These are phyloP conservation scores for Nezara viridula DNA, from an alignment of 2,888 invertebrate species.

Conservation along the genomic window DNA sequence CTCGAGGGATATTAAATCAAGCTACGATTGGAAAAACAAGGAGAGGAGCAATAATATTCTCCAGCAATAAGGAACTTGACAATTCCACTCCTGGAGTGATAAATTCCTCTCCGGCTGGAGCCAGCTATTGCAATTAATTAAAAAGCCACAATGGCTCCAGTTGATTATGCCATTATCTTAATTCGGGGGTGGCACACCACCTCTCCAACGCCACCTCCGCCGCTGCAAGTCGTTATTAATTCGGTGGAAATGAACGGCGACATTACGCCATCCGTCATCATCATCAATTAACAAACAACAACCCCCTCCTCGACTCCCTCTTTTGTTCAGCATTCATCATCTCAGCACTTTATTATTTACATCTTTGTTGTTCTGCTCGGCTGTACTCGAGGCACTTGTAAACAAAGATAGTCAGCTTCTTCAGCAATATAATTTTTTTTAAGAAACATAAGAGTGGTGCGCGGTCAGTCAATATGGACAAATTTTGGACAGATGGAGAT, in stretches of 20 bases:
- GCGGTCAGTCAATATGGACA: no score
- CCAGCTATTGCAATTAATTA: constrained; percentile 59
- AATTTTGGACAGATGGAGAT: no score
- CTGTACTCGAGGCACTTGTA: not conserved
- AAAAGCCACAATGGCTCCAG: constrained; percentile 60
- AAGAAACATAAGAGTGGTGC: no score
- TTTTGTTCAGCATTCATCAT: constrained; percentile 52
- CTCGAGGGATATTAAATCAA: constrained; percentile 42
- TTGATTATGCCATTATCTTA: constrained; percentile 63
- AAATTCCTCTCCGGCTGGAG: constrained; percentile 32
- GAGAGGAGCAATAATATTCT: not conserved
- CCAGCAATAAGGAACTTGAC: constrained; percentile 2
- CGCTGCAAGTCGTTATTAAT: not conserved
- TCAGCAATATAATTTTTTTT: no score
- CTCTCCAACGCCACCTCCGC: not conserved
- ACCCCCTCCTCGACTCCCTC: not conserved
- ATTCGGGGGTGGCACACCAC: constrained; percentile 37
- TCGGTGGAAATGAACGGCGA: constrained; percentile 25
- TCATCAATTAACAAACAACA: constrained; percentile 57
- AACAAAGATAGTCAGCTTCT: not conserved
- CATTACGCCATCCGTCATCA: constrained; percentile 55
- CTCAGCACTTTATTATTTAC: constrained; percentile 8
- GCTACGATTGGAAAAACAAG: constrained; percentile 35
- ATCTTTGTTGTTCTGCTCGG: not conserved
- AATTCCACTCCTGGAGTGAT: not conserved